These are phyloP conservation scores for Serrognathus titanus DNA, from an alignment of 2,888 invertebrate genomes.

Conservation along the genomic window DNA sequence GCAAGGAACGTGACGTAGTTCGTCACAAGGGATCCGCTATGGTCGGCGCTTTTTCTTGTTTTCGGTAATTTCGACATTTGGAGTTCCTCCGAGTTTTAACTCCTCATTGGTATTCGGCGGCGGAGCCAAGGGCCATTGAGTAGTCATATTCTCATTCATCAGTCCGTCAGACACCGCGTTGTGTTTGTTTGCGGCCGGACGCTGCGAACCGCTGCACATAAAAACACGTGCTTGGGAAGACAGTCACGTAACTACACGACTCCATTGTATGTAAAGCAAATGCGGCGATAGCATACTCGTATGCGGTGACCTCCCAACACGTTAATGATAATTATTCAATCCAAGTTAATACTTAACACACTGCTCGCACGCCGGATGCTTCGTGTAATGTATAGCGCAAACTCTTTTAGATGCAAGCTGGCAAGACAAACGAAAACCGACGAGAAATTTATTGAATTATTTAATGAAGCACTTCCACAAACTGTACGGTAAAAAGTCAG, in stretches of 20 bases:
- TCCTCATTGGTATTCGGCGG: background rate
- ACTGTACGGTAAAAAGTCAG: no score
- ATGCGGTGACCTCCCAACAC: conserved; percentile 45
- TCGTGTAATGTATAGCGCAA: conserved; percentile 1
- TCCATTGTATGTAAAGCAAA: conserved; percentile 48
- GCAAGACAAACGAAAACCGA: no score
- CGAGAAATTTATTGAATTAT: no score
- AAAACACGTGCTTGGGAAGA: conserved; percentile 44
- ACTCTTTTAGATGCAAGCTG: no score
- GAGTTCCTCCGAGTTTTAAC: background rate
- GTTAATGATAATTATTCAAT: conserved; percentile 47
- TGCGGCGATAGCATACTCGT: conserved; percentile 3
- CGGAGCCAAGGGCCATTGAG: background rate
- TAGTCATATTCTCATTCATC: conserved; percentile 1
- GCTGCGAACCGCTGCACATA: conserved; percentile 21
- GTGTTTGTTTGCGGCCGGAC: background rate
- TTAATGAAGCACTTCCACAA: no score
- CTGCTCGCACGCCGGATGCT: conserved; percentile 29
- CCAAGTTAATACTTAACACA: conserved; percentile 32
- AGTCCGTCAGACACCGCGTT: background rate
- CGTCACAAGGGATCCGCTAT: background rate
- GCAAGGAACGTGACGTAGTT: background rate
- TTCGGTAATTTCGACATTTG: no score
- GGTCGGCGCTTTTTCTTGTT: background rate
- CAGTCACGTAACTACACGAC: conserved; percentile 45